phyloP scores from a whole-genome alignment of 2,113 vertebrate species.

The Dolichotis patagonum region DNA sequence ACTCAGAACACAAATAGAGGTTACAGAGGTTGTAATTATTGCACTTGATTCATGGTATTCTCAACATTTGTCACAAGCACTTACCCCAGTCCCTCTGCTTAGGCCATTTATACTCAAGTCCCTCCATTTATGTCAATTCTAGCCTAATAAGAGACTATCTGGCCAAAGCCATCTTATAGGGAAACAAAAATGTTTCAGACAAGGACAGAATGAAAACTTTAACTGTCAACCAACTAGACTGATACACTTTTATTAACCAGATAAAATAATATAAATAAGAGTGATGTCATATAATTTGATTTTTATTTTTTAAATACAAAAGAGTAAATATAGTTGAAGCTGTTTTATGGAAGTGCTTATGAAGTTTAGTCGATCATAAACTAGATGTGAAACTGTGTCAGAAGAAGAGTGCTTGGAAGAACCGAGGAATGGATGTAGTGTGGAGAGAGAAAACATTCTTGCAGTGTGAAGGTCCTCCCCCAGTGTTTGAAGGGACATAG shows the following conservation, averaged over 20 bases:
- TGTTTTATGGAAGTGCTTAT: neutral
- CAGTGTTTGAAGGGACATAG: neutral
- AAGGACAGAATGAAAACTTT: neutral
- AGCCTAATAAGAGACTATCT: neutral
- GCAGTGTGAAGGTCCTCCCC: neutral
- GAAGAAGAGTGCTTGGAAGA: neutral
- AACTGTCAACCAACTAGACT: neutral
- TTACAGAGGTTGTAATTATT: neutral
- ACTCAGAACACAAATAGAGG: neutral
- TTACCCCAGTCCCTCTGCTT: neutral
- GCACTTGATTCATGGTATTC: neutral
- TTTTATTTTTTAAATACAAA: constrained; percentile 7
- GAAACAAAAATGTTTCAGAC: neutral
- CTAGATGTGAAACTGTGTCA: neutral
- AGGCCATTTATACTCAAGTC: neutral
- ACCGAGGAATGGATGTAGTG: neutral
- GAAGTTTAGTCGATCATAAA: neutral
- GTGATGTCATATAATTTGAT: neutral
- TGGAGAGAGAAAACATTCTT: neutral
- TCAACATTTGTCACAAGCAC: neutral
- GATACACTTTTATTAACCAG: neutral
- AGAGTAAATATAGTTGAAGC: neutral
- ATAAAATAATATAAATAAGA: neutral
- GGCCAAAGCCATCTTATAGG: neutral
- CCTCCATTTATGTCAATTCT: neutral